These are phyloP conservation scores for Trichomycterus rosablanca DNA, from an alignment of 2,113 vertebrate species.

Conservation along the genomic window DNA sequence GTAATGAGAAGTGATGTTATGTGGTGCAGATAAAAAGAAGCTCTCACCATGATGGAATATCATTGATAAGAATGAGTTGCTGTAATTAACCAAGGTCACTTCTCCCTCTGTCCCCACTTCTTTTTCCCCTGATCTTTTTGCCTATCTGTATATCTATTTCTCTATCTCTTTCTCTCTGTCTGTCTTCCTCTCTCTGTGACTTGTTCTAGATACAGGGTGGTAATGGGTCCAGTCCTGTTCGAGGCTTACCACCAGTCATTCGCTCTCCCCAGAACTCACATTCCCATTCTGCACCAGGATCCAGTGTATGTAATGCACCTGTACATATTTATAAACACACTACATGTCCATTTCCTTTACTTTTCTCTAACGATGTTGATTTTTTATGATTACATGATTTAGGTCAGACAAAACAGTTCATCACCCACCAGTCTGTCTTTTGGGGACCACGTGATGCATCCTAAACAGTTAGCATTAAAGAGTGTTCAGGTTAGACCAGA, in stretches of 20 bases:
- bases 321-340: background rate
- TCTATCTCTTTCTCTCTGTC: too few species aligned
- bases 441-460: slow-evolving; percentile 88
- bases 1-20: background rate
- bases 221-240: slow-evolving; percentile 94
- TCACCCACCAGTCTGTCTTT: slow-evolving; percentile 94
- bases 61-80: background rate
- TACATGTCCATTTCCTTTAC: background rate
- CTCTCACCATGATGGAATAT: background rate
- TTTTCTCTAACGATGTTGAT: background rate
- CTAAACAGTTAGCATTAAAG: slow-evolving; percentile 92
- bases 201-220: slow-evolving; percentile 86
- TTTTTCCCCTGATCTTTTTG: background rate
- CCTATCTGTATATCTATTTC: too few species aligned
- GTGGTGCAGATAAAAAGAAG: slow-evolving; percentile 2
- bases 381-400: slow-evolving; percentile 46
- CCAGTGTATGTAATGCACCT: slow-evolving; percentile 73
- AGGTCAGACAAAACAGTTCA: slow-evolving; percentile 96
- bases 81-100: slow-evolving; percentile 8
- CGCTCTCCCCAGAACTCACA: slow-evolving; percentile 96
- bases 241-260: slow-evolving; percentile 85
- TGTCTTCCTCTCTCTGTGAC: background rate
- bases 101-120: background rate
- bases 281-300: slow-evolving; percentile 90
- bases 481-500: slow-evolving; percentile 80